Evolutionary conservation across 2,797 vertebrate genomes (phyloP).

Genomic region (Periophthalmus magnuspinnatus): DNA sequence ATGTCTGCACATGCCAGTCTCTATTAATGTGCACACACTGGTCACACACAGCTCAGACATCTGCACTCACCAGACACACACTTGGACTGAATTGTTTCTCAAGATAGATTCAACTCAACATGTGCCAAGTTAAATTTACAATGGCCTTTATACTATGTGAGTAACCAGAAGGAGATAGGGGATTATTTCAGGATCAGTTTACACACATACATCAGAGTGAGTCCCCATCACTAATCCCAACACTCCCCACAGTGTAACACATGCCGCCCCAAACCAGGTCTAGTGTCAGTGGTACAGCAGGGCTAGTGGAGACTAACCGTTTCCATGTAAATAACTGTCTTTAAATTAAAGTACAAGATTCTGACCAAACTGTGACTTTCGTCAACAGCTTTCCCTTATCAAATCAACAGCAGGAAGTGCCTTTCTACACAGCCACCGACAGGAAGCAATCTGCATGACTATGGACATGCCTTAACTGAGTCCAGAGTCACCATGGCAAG

Average conservation of each 20-base stretch:
- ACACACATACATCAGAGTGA: constrained; percentile 40
- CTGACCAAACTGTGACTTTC: background rate
- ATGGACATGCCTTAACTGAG: constrained; percentile 45
- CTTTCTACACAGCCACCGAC: constrained; percentile 47
- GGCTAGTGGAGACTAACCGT: background rate
- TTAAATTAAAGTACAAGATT: background rate
- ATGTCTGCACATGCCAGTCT: constrained; percentile 26
- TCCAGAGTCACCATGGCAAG: constrained; percentile 40
- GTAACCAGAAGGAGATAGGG: constrained; percentile 31
- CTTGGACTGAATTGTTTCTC: constrained; percentile 31
- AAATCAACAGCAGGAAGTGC: constrained; percentile 54
- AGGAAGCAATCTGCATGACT: constrained; percentile 66
- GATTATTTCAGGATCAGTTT: constrained; percentile 66
- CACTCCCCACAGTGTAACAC: constrained; percentile 26
- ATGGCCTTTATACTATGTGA: constrained; percentile 44
- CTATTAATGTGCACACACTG: constrained; percentile 47
- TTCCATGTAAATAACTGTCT: too few relatives aligned
- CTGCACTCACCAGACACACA: constrained; percentile 43
- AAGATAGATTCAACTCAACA: constrained; percentile 36
- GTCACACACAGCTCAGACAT: constrained; percentile 44
- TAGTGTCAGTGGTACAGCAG: background rate
- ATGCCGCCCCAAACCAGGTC: constrained; percentile 20
- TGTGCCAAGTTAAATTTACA: constrained; percentile 56
- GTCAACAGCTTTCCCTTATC: constrained; percentile 35
- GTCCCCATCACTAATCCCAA: constrained; percentile 43